A percentile compares a stretch with the other conserved stretches of the same genome.
Evolutionary conservation across 2,888 invertebrate genomes (phyloP).

Genomic region (Hedychridium roseum): DNA sequence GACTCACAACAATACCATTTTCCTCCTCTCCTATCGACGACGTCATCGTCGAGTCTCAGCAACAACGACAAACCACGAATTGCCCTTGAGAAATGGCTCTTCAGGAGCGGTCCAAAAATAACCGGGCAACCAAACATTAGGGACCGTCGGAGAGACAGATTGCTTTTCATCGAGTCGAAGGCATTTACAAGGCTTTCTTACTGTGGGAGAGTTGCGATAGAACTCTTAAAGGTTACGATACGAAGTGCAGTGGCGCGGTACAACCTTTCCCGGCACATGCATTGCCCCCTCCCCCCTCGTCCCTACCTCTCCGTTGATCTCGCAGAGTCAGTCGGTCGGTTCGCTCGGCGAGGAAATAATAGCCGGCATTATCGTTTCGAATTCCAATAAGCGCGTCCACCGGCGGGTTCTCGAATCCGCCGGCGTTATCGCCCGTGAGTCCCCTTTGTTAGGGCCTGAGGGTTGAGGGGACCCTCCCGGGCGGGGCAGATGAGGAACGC

Average conservation of each 20-base stretch:
- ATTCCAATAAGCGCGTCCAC: constrained; percentile 42
- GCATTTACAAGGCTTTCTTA: too few species aligned
- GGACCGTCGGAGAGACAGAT: too few species aligned
- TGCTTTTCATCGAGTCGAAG: too few species aligned
- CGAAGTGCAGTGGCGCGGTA: constrained; percentile 36
- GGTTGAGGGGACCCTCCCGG: too few species aligned
- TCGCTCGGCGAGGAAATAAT: constrained; percentile 29
- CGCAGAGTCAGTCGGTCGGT: too few species aligned
- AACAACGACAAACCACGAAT: not conserved
- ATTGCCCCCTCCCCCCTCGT: too few species aligned
- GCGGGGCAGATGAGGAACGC: too few species aligned
- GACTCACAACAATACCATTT: constrained; percentile 44
- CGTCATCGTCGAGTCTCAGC: not conserved
- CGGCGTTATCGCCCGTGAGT: too few species aligned
- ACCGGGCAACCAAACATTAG: too few species aligned
- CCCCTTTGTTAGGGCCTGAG: too few species aligned
- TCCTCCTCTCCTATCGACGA: not conserved
- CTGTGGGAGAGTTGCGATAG: constrained; percentile 42
- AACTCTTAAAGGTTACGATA: constrained; percentile 39
- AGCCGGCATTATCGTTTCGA: constrained; percentile 32
- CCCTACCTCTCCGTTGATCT: constrained; percentile 21
- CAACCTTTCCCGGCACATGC: constrained; percentile 41
- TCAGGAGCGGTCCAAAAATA: too few species aligned
- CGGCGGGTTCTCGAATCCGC: too few species aligned
- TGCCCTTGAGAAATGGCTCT: constrained; percentile 1